A percentile compares a stretch with the other conserved stretches of the same genome.
These are phyloP conservation scores for Drosophila maculinotata DNA, from an alignment of 2,888 invertebrate species.

Conservation along the genomic window DNA sequence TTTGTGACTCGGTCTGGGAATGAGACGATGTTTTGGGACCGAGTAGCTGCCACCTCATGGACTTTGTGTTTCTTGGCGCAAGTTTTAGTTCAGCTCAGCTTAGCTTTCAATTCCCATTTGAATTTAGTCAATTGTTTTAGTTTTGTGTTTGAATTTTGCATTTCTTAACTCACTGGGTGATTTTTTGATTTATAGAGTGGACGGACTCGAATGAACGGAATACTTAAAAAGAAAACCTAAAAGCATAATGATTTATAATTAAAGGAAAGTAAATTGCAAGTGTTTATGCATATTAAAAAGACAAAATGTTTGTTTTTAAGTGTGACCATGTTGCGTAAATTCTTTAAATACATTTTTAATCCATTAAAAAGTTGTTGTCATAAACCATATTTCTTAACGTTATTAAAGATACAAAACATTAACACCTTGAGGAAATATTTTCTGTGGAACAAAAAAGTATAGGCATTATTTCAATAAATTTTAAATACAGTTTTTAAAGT, in stretches of 20 bases:
- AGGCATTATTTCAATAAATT: too few species aligned
- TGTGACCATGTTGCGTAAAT: too few species aligned
- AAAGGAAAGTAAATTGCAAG: too few species aligned
- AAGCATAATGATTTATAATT: neutral
- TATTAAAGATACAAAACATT: too few species aligned
- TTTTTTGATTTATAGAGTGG: slow-evolving; percentile 5
- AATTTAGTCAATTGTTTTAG: slow-evolving; percentile 64
- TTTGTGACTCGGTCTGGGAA: slow-evolving; percentile 35
- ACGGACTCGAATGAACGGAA: neutral
- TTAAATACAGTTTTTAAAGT: too few species aligned
- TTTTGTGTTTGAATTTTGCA: slow-evolving; percentile 60
- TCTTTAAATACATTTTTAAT: too few species aligned
- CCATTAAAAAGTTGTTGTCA: too few species aligned
- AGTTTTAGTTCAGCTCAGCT: slow-evolving; percentile 23
- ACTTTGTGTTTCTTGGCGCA: slow-evolving; percentile 13
- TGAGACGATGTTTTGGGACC: slow-evolving; percentile 10
- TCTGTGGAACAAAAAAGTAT: too few species aligned
- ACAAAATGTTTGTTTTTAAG: too few species aligned
- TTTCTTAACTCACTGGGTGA: slow-evolving; percentile 23
- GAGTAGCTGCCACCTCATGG: slow-evolving; percentile 9
- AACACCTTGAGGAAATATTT: too few species aligned
- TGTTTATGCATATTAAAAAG: neutral
- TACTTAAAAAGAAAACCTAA: neutral
- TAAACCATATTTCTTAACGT: too few species aligned
- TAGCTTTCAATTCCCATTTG: slow-evolving; percentile 47